These are phyloP conservation scores for Pherbina coryleti DNA, from an alignment of 2,888 invertebrate species.

Conservation along the genomic window DNA sequence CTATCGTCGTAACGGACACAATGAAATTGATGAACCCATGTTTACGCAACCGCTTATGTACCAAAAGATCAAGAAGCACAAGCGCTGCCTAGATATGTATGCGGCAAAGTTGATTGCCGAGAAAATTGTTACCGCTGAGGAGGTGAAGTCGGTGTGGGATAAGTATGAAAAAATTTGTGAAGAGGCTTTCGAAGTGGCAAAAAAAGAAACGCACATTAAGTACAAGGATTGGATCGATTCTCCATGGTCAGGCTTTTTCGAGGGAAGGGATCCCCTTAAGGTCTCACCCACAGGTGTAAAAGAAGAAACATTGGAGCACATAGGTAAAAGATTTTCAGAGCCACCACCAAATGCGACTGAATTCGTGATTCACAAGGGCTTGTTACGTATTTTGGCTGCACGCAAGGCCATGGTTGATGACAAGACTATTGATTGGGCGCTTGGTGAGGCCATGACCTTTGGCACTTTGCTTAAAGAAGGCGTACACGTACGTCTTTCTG, in stretches of 20 bases:
- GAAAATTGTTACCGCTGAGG: constrained; percentile 78
- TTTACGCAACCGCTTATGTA: constrained; percentile 96
- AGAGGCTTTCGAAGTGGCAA: constrained; percentile 78
- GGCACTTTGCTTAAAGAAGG: constrained; percentile 97
- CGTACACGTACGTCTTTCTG: constrained; percentile 93
- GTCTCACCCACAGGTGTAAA: constrained; percentile 76
- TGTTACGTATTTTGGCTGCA: constrained; percentile 88
- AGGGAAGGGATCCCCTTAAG: constrained; percentile 74
- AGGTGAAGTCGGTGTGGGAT: constrained; percentile 73
- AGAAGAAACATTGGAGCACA: constrained; percentile 75
- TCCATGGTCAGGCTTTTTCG: constrained; percentile 79
- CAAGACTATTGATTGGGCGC: constrained; percentile 94
- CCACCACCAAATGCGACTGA: constrained; percentile 76
- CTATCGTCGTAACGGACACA: constrained; percentile 91
- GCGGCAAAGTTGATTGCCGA: constrained; percentile 79
- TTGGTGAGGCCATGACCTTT: constrained; percentile 99
- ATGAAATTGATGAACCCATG: constrained; percentile 95
- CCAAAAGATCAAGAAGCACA: constrained; percentile 81
- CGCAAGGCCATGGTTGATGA: constrained; percentile 94
- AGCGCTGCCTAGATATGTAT: constrained; percentile 78
- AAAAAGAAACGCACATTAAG: constrained; percentile 77
- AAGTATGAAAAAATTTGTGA: constrained; percentile 72
- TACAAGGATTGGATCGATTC: constrained; percentile 85
- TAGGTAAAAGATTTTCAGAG: constrained; percentile 76
- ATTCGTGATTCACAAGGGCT: constrained; percentile 77